Percentiles rank a stretch among this genome's conserved stretches.
phyloP scores from a whole-genome alignment of 1,140 invertebrate species.

The Drosophila grimshawi region DNA sequence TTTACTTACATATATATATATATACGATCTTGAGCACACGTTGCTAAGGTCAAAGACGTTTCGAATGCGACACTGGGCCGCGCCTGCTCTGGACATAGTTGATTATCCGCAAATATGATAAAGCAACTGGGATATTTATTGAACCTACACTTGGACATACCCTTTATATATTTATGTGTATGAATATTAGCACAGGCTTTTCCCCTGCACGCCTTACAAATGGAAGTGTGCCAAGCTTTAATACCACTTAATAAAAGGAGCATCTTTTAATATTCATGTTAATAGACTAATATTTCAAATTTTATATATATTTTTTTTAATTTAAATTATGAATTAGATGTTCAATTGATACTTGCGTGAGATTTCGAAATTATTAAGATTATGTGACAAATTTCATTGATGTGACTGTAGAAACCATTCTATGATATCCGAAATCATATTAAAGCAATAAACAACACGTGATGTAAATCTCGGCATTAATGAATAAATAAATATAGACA shows the following conservation, averaged over 20 bases:
- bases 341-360: no score
- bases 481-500: constrained; percentile 1
- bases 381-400: neutral
- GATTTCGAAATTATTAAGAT: neutral
- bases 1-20: neutral
- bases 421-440: no score
- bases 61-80: constrained; percentile 29
- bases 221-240: neutral
- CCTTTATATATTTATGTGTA: constrained; percentile 17
- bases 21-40: constrained; percentile 67
- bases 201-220: neutral
- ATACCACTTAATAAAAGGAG: neutral
- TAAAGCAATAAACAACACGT: neutral
- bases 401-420: no score
- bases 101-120: constrained; percentile 59
- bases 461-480: neutral
- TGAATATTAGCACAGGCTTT: neutral
- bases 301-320: neutral
- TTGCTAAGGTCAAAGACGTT: constrained; percentile 70
- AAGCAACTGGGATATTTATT: constrained; percentile 15
- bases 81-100: constrained; percentile 38
- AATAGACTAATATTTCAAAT: neutral
- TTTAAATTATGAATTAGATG: no score
- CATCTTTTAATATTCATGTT: neutral
- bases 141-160: constrained; percentile 20